These are phyloP conservation scores for Scotopteryx bipunctaria DNA, from an alignment of 2,888 invertebrate genomes.

Conservation along the genomic window DNA sequence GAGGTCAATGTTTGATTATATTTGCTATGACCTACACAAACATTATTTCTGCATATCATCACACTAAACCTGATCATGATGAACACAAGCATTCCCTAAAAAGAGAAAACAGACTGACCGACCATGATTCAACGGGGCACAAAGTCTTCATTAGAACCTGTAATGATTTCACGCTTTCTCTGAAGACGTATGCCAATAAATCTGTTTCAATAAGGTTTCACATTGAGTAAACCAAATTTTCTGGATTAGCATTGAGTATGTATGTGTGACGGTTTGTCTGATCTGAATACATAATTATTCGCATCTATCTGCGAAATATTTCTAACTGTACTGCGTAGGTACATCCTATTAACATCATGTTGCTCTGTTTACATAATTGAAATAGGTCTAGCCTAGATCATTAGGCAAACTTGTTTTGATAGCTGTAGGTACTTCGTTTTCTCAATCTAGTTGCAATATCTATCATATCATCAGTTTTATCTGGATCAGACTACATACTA, in stretches of 20 bases:
- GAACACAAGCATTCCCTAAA: slow-evolving; percentile 43
- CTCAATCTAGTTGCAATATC: background rate
- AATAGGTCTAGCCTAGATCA: slow-evolving; percentile 13
- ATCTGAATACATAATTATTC: slow-evolving; percentile 70
- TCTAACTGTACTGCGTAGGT: slow-evolving; percentile 18
- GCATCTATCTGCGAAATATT: slow-evolving; percentile 38
- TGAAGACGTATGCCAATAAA: slow-evolving; percentile 40
- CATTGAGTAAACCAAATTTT: slow-evolving; percentile 27
- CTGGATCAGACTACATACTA: no score
- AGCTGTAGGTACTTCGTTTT: slow-evolving; percentile 12
- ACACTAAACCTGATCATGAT: slow-evolving; percentile 8
- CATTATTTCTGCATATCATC: slow-evolving; percentile 5
- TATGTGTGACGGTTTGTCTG: slow-evolving; percentile 49
- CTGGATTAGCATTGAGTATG: slow-evolving; percentile 44
- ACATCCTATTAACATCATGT: slow-evolving; percentile 18
- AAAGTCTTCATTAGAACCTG: slow-evolving; percentile 56
- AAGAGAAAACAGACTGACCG: slow-evolving; percentile 62
- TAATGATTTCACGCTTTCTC: slow-evolving; percentile 63
- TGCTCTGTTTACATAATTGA: slow-evolving; percentile 28
- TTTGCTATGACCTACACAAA: no score
- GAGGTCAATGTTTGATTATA: no score
- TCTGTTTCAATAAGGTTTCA: slow-evolving; percentile 24
- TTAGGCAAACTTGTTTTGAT: slow-evolving; percentile 20
- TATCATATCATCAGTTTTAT: background rate
- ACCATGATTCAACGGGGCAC: slow-evolving; percentile 60